These are phyloP conservation scores for Macropis europaea DNA, from an alignment of 2,888 invertebrate genomes.

Conservation along the genomic window DNA sequence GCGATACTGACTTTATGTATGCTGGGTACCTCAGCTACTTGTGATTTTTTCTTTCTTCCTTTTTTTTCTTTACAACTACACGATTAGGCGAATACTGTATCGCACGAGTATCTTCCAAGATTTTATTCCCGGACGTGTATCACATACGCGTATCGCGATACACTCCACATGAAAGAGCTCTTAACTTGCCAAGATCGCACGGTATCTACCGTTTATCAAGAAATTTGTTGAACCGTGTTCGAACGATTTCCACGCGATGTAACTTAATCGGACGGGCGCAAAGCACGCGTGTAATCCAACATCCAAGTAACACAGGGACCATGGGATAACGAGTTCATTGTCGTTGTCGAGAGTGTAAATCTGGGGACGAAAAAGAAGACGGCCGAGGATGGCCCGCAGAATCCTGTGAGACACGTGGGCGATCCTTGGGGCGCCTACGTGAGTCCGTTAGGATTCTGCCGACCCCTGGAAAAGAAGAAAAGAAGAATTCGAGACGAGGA, in stretches of 20 bases:
- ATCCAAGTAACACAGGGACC: slow-evolving; percentile 38
- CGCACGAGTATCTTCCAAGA: no score
- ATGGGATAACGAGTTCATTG: slow-evolving; percentile 70
- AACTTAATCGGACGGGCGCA: slow-evolving; percentile 19
- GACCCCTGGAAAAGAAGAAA: not conserved
- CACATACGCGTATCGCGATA: no score
- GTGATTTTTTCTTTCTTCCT: no score
- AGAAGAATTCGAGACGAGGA: not conserved
- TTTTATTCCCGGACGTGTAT: no score
- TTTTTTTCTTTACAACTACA: no score
- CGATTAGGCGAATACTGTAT: no score
- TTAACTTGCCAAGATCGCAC: no score
- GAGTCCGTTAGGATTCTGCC: slow-evolving; percentile 59
- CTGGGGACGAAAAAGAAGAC: slow-evolving; percentile 38
- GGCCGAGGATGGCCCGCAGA: slow-evolving; percentile 14
- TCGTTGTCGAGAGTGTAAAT: slow-evolving; percentile 63
- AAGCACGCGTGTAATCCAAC: slow-evolving; percentile 46
- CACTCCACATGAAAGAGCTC: no score
- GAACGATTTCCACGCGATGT: not conserved
- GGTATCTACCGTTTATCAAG: no score
- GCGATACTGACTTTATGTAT: no score
- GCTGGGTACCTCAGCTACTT: no score
- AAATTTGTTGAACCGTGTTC: not conserved
- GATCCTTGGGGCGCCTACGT: slow-evolving; percentile 60
- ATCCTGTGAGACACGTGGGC: slow-evolving; percentile 44